A percentile compares a stretch with the other conserved stretches of the same genome.
Conservation (phyloP, 2,797 vertebrate species). For the Enoplosus armatus region DNA sequence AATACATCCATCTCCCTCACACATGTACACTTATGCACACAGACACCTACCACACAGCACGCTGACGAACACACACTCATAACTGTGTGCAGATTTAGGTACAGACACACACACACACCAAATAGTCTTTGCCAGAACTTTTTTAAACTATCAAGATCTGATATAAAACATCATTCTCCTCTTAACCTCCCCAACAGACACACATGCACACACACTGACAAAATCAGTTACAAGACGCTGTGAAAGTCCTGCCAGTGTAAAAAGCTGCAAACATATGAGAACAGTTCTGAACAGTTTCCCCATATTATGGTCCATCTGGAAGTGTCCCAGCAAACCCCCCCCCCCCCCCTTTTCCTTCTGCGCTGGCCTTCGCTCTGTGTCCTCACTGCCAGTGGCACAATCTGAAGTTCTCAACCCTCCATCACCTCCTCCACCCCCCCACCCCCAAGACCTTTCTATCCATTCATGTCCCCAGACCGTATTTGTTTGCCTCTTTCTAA, state of each 20-base stretch:
- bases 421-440: conserved; percentile 59
- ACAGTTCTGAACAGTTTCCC: conserved; percentile 75
- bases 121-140: conserved; percentile 35
- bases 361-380: conserved; percentile 67
- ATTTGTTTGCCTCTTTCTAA: conserved; percentile 58
- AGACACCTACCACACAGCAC: conserved; percentile 56
- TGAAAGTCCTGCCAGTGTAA: conserved; percentile 72
- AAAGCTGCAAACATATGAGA: conserved; percentile 78
- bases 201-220: conserved; percentile 65
- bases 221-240: conserved; percentile 69
- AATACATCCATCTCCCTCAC: conserved; percentile 66
- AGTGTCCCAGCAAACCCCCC: conserved; percentile 58
- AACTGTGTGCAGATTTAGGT: conserved; percentile 48
- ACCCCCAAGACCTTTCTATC: conserved; percentile 55
- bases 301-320: conserved; percentile 78
- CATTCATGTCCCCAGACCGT: conserved; percentile 70
- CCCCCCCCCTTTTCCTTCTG: conserved; percentile 26
- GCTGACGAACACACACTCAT: conserved; percentile 50
- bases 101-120: conserved; percentile 29
- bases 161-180: conserved; percentile 67
- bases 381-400: conserved; percentile 71
- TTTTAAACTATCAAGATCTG: conserved; percentile 60
- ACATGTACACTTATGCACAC: conserved; percentile 49
- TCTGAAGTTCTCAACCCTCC: conserved; percentile 71
- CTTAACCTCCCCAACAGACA: conserved; percentile 64